A percentile compares a stretch with the other conserved stretches of the same genome.
These are phyloP conservation scores for Gopherus flavomarginatus DNA, from an alignment of 2,113 vertebrate genomes.

Conservation along the genomic window DNA sequence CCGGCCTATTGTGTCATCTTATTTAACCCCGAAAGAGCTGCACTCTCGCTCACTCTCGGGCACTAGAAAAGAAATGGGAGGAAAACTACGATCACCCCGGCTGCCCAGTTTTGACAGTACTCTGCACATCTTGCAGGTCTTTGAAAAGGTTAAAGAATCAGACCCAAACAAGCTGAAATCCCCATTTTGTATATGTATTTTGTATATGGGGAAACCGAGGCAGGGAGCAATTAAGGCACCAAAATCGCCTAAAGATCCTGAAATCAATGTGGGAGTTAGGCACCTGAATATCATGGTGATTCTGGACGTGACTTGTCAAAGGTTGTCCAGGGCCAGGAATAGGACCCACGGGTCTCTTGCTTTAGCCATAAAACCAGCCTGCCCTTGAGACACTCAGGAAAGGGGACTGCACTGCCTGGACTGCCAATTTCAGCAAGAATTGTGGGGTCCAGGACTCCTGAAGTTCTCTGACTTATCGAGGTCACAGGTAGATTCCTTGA, in stretches of 20 bases:
- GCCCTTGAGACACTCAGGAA: neutral
- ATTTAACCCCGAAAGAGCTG: neutral
- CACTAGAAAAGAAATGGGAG: neutral
- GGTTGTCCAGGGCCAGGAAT: neutral
- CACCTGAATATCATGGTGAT: neutral
- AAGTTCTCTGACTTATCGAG: neutral
- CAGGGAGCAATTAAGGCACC: neutral
- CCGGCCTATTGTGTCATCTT: neutral
- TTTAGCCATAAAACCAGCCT: neutral
- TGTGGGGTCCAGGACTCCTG: no score
- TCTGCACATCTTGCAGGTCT: neutral
- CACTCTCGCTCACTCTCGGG: neutral
- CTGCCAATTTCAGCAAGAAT: neutral
- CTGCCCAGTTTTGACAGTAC: neutral
- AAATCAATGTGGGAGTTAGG: neutral
- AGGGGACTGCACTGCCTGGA: no score
- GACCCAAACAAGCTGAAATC: neutral
- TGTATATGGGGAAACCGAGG: neutral
- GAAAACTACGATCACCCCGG: neutral
- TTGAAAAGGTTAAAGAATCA: no score
- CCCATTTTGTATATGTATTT: neutral
- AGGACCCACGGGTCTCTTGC: neutral
- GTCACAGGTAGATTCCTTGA: neutral
- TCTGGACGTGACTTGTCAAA: neutral
- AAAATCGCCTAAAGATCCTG: no score